These are phyloP conservation scores for Atrichornis clamosus DNA, from an alignment of 2,113 vertebrate species.

Conservation along the genomic window DNA sequence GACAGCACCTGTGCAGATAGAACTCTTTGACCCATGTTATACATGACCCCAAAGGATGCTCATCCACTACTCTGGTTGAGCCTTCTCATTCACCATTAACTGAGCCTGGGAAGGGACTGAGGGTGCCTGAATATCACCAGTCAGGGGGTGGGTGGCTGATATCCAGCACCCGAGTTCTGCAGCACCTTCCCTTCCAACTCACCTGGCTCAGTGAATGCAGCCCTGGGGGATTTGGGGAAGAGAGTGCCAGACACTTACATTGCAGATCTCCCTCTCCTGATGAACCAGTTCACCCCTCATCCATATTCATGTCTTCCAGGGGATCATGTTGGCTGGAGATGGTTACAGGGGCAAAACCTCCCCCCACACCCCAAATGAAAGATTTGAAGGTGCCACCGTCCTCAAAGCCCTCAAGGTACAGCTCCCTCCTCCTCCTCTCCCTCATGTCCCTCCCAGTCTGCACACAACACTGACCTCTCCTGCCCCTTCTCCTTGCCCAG, in stretches of 20 bases:
- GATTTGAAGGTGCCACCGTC: slow-evolving; percentile 94
- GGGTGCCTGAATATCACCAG: background rate
- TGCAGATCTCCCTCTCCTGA: background rate
- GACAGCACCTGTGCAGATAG: background rate
- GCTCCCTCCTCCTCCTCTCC: background rate
- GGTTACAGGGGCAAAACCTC: slow-evolving; percentile 94
- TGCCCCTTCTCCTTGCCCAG: slow-evolving; percentile 46
- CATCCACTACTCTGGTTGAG: background rate
- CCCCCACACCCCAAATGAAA: slow-evolving; percentile 95
- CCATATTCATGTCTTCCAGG: slow-evolving; percentile 44
- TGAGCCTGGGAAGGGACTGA: background rate
- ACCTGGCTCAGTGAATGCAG: background rate
- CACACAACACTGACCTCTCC: rapidly evolving
- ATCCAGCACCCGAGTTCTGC: background rate
- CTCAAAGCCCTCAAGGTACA: slow-evolving; percentile 90
- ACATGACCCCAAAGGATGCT: background rate
- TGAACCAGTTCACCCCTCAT: background rate
- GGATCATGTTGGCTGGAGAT: slow-evolving; percentile 87
- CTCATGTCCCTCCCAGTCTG: rapidly evolving
- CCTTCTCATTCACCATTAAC: background rate
- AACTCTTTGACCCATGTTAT: background rate
- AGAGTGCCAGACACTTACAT: background rate
- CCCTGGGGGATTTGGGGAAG: background rate
- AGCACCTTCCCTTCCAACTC: background rate
- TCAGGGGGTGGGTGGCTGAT: background rate